Base-by-base conservation (phyloP, 2,797 vertebrate genomes). In the Poeciliopsis turneri region DNA sequence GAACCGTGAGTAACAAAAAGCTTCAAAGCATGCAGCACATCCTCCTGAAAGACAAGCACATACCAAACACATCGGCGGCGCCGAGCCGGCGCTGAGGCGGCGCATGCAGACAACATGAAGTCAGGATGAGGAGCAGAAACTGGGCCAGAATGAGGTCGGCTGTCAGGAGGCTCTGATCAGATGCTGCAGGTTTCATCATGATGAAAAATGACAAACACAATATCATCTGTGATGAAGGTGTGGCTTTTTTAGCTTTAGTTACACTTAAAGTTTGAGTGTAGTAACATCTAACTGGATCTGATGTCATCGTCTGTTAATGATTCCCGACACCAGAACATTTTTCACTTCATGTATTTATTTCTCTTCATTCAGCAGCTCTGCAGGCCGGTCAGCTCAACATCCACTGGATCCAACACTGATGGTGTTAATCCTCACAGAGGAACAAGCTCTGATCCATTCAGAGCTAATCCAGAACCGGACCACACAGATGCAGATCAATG, bases 31-130 rank as follows among this genome's bases (percentile, higher is more conserved):
- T 20, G 12, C 18, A 33, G 43, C n/a, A 23, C 33, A 66, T n/a
- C n/a, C 18, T 6, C 59, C 16, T 18, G 9, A 66, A 36, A 66
- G 39, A 33, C 68, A 41, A 0, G 75, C 25, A 68, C 57, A 61
- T 45, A 82, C 51, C 41, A 68, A 74, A 78, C 33, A 72, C 13
- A 80, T 84, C 59, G 83, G 79, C 33, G 33, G 64, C n/a, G 51
- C 75, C 2, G 33, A 33, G 12, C 9, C 18, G 33, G 20, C 11
- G 15, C 13, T 76, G 78, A 74, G 71, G 47, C 74, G 51, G 64
- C n/a, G 51, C 75, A 79, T 79, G 53, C 23, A 70, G 11, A 70
- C 49, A 79, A 78, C 78, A 85, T 77, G 74, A 80, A 75, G 76
- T 73, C 43, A 51, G 55, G 45, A 78, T 33, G 25, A 72, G 4